A percentile compares a stretch with the other conserved stretches of the same genome.
phyloP scores from a whole-genome alignment of 2,888 invertebrate genomes.

The Prosapia bicincta region DNA sequence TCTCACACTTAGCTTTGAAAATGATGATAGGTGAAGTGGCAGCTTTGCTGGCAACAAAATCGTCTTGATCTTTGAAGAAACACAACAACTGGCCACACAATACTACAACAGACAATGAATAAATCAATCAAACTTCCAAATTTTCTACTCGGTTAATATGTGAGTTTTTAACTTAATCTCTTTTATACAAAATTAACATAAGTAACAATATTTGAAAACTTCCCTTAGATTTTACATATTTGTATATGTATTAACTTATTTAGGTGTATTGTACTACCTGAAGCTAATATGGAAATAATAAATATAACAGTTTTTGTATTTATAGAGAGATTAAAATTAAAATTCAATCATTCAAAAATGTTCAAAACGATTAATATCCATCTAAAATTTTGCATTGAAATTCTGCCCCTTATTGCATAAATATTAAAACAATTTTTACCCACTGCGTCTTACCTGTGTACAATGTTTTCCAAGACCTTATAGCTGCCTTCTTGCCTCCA shows the following conservation, averaged over 20 bases:
- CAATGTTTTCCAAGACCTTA: constrained; percentile 93
- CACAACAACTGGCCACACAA: constrained; percentile 95
- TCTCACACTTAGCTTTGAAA: constrained; percentile 73
- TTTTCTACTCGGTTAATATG: no score
- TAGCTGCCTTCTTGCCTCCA: constrained; percentile 91
- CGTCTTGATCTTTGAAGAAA: constrained; percentile 95
- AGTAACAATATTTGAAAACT: no score
- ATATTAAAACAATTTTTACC: neutral
- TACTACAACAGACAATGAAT: no score
- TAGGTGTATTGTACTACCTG: no score
- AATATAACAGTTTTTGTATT: neutral
- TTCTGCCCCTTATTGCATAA: no score
- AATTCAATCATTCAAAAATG: neutral
- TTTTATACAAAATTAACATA: no score
- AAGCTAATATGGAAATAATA: no score
- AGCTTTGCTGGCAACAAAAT: constrained; percentile 84
- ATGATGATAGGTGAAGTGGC: constrained; percentile 79
- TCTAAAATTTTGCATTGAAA: no score
- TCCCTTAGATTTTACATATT: no score
- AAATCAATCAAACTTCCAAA: no score
- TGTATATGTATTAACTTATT: no score
- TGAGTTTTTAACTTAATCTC: no score
- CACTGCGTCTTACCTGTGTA: constrained; percentile 70
- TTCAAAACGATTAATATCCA: neutral
- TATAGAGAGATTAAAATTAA: neutral